phyloP scores from a whole-genome alignment of 2,113 vertebrate genomes.

The Pelecanoides urinatrix region DNA sequence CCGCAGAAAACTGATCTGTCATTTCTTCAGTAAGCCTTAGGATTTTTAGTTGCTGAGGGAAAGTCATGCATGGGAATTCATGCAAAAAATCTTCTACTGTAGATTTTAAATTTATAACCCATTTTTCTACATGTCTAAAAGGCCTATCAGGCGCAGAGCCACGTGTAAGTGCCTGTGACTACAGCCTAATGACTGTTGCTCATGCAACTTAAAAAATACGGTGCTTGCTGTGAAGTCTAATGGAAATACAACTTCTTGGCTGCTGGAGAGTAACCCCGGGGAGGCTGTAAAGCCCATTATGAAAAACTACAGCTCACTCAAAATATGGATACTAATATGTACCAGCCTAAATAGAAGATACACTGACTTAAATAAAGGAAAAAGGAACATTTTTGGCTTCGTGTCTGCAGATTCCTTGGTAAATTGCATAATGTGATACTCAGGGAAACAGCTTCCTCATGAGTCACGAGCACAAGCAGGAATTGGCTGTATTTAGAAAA shows the following conservation, averaged over 20 bases:
- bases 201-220: accelerated
- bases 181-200: not conserved
- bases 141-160: not conserved
- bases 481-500: not conserved
- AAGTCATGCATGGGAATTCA: not conserved
- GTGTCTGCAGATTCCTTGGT: not conserved
- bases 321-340: accelerated
- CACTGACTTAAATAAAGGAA: no score
- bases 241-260: not conserved
- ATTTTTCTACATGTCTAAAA: not conserved
- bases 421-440: not conserved
- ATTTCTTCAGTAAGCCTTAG: no score
- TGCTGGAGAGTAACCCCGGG: accelerated
- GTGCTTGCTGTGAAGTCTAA: not conserved
- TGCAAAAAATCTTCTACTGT: not conserved
- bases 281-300: accelerated
- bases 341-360: not conserved
- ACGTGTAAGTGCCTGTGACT: accelerated
- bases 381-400: not conserved
- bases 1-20: not conserved
- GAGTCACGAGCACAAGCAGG: not conserved
- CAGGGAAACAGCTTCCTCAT: not conserved
- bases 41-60: not conserved
- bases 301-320: not conserved
- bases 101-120: not conserved